phyloP scores from a whole-genome alignment of 2,888 invertebrate genomes.

The Ganaspis brasiliensis region DNA sequence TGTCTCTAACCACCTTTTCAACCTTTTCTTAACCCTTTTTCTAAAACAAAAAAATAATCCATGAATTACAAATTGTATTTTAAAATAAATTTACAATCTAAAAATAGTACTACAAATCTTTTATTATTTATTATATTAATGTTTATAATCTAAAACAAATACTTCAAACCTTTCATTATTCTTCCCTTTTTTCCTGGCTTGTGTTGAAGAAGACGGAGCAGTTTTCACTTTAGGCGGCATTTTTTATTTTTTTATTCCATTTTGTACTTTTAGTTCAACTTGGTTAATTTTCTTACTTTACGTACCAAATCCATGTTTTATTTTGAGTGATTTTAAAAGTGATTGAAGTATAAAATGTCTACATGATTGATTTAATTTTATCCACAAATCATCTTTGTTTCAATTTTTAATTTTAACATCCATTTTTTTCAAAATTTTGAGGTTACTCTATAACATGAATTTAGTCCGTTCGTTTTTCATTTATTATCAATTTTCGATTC shows the following conservation, averaged over 20 bases:
- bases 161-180: neutral
- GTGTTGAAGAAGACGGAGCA: neutral
- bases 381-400: too few species aligned
- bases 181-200: neutral
- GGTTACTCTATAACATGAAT: neutral
- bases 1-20: constrained; percentile 68
- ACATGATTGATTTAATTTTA: too few species aligned
- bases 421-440: neutral
- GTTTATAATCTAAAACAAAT: neutral
- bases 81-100: too few species aligned
- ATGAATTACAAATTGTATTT: neutral
- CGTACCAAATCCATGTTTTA: neutral
- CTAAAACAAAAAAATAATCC: neutral
- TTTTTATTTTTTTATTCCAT: neutral
- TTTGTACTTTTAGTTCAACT: neutral
- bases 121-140: too few species aligned
- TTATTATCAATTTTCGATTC: too few species aligned
- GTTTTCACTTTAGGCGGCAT: neutral
- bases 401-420: neutral
- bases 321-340: too few species aligned
- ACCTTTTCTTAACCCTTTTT: constrained; percentile 50
- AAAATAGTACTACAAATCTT: neutral
- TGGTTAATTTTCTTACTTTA: neutral
- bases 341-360: too few species aligned
- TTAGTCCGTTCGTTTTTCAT: too few species aligned